phyloP scores from a whole-genome alignment of 2,797 vertebrate genomes.

The Gadopsis marmoratus region DNA sequence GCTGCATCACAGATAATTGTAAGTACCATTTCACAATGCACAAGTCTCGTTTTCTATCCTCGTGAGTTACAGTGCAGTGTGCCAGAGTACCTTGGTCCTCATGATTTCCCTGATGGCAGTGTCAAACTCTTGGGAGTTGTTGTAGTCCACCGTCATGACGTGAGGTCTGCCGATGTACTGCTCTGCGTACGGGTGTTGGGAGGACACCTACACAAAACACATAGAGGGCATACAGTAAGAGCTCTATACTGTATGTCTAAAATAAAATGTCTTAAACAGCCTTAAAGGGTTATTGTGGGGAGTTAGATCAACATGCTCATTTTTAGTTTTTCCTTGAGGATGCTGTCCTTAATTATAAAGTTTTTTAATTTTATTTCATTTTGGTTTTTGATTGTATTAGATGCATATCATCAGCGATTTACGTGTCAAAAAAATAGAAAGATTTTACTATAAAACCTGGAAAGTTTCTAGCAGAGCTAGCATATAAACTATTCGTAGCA shows the following conservation, averaged over 20 bases:
- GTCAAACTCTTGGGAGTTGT: conserved; percentile 95
- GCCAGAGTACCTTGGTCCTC: conserved; percentile 87
- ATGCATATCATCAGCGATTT: background rate
- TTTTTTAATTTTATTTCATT: background rate
- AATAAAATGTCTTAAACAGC: background rate
- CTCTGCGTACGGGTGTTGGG: conserved; percentile 96
- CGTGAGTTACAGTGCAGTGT: background rate
- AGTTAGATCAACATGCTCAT: background rate
- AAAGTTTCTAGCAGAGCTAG: background rate
- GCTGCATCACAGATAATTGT: background rate
- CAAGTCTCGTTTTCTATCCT: background rate
- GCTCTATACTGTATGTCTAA: background rate
- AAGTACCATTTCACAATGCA: background rate
- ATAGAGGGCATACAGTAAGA: background rate
- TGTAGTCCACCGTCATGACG: conserved; percentile 96
- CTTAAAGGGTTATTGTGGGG: background rate
- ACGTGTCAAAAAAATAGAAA: background rate
- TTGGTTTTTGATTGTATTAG: background rate
- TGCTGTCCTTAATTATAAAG: background rate
- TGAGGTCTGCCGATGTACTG: conserved; percentile 95
- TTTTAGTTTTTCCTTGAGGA: background rate
- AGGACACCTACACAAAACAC: conserved; percentile 88
- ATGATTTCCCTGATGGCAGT: conserved; percentile 92
- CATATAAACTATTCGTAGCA: background rate
- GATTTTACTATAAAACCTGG: background rate